phyloP scores from a whole-genome alignment of 2,797 vertebrate species.

The Xenopus petersii region DNA sequence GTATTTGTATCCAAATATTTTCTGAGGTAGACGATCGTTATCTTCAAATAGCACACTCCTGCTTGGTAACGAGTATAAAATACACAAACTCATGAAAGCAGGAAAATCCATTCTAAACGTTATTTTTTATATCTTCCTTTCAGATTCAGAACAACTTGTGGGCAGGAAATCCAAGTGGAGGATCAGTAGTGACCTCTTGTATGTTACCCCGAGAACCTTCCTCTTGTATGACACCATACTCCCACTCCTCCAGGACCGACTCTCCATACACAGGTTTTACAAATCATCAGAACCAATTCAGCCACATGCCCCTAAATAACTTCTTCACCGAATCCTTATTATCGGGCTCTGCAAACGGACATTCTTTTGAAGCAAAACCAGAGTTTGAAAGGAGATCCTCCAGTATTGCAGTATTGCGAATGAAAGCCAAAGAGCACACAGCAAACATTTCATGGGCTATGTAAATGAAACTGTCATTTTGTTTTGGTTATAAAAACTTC shows the following conservation, averaged over 20 bases:
- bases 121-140: conserved; percentile 10
- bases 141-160: conserved; percentile 98
- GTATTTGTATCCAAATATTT: too few relatives aligned
- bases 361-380: conserved; percentile 92
- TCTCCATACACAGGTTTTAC: conserved; percentile 90
- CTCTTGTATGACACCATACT: conserved; percentile 89
- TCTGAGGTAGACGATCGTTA: too few relatives aligned
- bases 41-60: too few relatives aligned
- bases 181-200: conserved; percentile 91
- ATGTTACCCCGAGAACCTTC: conserved; percentile 94
- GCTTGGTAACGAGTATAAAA: too few relatives aligned
- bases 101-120: too few relatives aligned
- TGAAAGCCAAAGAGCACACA: conserved; percentile 98
- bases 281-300: conserved; percentile 94
- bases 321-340: conserved; percentile 96
- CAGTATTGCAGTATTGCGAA: conserved; percentile 95
- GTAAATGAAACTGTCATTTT: conserved; percentile 68
- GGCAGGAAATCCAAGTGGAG: conserved; percentile 76
- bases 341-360: conserved; percentile 77
- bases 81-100: too few relatives aligned
- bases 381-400: conserved; percentile 95
- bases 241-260: conserved; percentile 84
- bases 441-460: conserved; percentile 98
- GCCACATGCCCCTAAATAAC: conserved; percentile 93
- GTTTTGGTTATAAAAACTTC: conserved; percentile 19